These are phyloP conservation scores for Glyptemys insculpta DNA, from an alignment of 2,797 vertebrate species.

Conservation along the genomic window DNA sequence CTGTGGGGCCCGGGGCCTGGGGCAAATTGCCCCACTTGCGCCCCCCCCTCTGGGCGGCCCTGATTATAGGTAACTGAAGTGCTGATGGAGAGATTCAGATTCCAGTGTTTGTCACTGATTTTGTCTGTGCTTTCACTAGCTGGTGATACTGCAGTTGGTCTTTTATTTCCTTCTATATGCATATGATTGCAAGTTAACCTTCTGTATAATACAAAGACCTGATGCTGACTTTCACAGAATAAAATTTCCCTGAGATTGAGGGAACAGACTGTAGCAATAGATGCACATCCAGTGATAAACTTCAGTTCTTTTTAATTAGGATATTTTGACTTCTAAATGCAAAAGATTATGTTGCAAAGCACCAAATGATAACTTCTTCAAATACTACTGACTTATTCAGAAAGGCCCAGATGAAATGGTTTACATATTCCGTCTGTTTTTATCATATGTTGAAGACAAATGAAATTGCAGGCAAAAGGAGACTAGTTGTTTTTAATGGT, in stretches of 20 bases:
- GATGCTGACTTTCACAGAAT: not conserved
- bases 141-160: not conserved
- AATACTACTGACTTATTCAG: not conserved
- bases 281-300: not conserved
- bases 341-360: not conserved
- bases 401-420: not conserved
- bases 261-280: not conserved
- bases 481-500: not conserved
- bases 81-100: not conserved
- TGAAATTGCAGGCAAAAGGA: not conserved
- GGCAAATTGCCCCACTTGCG: too few relatives aligned
- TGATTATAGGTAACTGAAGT: not conserved
- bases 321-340: not conserved
- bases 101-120: too few relatives aligned
- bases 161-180: not conserved
- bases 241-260: not conserved
- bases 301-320: not conserved
- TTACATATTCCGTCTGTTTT: not conserved
- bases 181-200: not conserved
- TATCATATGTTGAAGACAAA: not conserved
- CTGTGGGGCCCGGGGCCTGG: too few relatives aligned
- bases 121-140: not conserved
- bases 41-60: too few relatives aligned
- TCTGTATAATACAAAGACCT: not conserved
- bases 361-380: not conserved